Percentiles rank a stretch among this genome's conserved stretches.
Evolutionary conservation across 2,797 vertebrate genomes (phyloP).

Genomic region (Ispidina lecontei): DNA sequence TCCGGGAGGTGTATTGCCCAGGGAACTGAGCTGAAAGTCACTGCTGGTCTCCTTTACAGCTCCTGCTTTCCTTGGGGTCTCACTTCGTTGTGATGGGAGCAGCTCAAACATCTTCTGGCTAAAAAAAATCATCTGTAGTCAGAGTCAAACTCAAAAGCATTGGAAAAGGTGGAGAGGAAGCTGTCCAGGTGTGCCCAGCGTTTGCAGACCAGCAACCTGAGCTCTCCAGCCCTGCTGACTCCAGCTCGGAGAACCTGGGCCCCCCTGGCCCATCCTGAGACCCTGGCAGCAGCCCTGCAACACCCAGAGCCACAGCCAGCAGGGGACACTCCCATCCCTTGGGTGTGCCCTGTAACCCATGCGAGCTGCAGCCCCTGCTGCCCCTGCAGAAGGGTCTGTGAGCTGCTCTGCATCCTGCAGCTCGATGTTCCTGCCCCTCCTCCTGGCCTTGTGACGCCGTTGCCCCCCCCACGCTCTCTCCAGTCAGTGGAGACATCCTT

Average conservation of each 20-base stretch:
- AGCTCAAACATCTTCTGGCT: neutral
- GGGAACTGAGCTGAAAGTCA: neutral
- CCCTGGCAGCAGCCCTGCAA: rapidly evolving
- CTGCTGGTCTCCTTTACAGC: neutral
- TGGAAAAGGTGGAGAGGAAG: neutral
- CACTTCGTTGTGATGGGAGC: neutral
- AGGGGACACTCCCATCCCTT: constrained; percentile 11
- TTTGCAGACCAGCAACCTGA: neutral
- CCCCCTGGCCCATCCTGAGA: neutral
- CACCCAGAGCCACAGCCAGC: constrained; percentile 4
- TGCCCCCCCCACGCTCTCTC: rapidly evolving
- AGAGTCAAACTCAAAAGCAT: rapidly evolving
- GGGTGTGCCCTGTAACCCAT: rapidly evolving
- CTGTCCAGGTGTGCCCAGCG: neutral
- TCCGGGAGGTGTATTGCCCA: neutral
- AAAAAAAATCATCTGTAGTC: neutral
- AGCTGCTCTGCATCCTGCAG: neutral
- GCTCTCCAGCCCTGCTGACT: neutral
- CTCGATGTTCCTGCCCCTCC: neutral
- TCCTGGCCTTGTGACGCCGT: neutral
- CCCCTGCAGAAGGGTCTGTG: neutral
- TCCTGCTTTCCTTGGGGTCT: neutral
- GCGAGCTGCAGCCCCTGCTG: neutral
- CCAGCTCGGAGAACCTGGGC: neutral
- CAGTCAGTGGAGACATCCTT: neutral